A percentile compares a stretch with the other conserved stretches of the same genome.
These are phyloP conservation scores for Drosophila lacteicornis DNA, from an alignment of 1,140 invertebrate genomes.

Conservation along the genomic window DNA sequence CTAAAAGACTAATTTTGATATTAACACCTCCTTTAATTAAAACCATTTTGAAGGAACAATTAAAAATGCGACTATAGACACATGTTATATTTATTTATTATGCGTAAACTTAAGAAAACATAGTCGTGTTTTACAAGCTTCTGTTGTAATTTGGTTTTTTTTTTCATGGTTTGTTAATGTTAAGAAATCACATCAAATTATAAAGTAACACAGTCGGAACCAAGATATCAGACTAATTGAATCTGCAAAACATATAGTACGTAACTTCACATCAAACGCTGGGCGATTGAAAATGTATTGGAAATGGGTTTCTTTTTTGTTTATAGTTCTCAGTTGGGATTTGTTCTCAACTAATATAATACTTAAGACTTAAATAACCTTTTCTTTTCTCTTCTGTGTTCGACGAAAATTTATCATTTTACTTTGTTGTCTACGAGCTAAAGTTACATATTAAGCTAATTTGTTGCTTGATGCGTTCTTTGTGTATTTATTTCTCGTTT, in stretches of 20 bases:
- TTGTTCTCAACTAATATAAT: conserved; percentile 34
- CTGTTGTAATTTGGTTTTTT: conserved; percentile 41
- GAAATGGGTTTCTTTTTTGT: conserved; percentile 35
- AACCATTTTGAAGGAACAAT: neutral
- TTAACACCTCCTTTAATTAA: no score
- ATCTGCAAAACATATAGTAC: conserved; percentile 32
- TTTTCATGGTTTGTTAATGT: conserved; percentile 28
- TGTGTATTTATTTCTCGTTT: conserved; percentile 12
- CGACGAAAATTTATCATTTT: conserved; percentile 35
- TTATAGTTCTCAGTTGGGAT: conserved; percentile 1
- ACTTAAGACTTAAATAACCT: conserved; percentile 42
- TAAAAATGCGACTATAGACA: conserved; percentile 39
- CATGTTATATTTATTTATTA: conserved; percentile 54
- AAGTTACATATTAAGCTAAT: conserved; percentile 54
- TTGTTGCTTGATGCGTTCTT: conserved; percentile 34
- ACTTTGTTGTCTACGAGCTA: conserved; percentile 47
- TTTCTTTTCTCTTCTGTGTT: conserved; percentile 13
- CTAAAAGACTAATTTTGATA: neutral
- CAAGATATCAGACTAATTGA: conserved; percentile 55
- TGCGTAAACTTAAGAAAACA: conserved; percentile 36
- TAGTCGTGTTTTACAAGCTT: conserved; percentile 38
- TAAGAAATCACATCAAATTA: conserved; percentile 76
- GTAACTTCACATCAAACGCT: conserved; percentile 27
- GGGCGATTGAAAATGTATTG: conserved; percentile 24
- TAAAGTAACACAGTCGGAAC: conserved; percentile 66